phyloP scores from a whole-genome alignment of 2,797 vertebrate genomes.

The Mallotus villosus region DNA sequence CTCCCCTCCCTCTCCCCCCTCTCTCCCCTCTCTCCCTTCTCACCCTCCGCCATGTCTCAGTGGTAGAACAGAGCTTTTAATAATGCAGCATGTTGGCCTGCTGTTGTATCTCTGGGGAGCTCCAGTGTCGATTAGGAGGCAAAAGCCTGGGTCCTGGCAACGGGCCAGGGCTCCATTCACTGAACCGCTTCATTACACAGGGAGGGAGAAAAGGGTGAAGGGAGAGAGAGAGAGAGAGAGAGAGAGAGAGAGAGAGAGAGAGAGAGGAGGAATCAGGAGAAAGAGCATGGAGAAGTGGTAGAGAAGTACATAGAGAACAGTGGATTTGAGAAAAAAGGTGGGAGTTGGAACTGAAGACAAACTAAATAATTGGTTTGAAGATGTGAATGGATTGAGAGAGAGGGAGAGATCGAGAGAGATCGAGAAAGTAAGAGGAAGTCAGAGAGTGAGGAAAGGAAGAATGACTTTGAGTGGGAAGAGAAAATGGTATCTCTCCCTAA shows the following conservation, averaged over 20 bases:
- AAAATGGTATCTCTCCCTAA: conserved; percentile 28
- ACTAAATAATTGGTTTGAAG: not conserved
- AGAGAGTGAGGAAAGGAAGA: too few relatives aligned
- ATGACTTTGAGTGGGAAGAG: conserved; percentile 3
- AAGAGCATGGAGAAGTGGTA: not conserved
- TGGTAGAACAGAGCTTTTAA: conserved; percentile 62
- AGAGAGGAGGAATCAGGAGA: not conserved
- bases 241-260: not conserved
- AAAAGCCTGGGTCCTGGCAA: not conserved
- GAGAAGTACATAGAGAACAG: not conserved
- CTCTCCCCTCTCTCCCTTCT: conserved; percentile 32
- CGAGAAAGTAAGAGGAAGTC: too few relatives aligned
- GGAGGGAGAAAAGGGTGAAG: not conserved
- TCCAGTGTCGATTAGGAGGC: conserved; percentile 44
- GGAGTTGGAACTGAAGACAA: not conserved
- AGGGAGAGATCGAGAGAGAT: not conserved
- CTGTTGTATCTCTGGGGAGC: conserved; percentile 58
- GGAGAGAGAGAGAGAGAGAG: not conserved
- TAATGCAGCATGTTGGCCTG: conserved; percentile 65
- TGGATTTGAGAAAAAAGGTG: too few relatives aligned
- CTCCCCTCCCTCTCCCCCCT: conserved; percentile 36
- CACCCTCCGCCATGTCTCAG: not conserved
- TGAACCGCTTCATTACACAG: not conserved
- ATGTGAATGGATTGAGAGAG: not conserved
- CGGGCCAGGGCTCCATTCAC: conserved; percentile 14